Base-by-base conservation (phyloP, 2,797 vertebrate genomes). In the Spinus pinus region DNA sequence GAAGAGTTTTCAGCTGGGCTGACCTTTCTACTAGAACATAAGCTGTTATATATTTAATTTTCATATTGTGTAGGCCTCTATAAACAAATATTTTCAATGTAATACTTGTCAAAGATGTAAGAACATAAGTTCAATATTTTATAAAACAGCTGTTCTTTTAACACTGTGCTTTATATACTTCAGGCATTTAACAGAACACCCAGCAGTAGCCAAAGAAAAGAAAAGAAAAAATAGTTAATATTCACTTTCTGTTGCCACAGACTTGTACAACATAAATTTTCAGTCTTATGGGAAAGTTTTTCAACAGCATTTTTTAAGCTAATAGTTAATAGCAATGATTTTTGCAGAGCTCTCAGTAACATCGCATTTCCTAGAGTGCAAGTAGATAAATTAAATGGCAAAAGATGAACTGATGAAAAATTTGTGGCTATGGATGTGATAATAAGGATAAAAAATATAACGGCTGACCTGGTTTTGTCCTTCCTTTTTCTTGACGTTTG, bases 141-240 rank as follows among this genome's bases (percentile, higher is more conserved):
- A 86, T 74, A 81, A 92, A 94, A 73, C 87, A 96, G 83, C 91
- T 96, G 94, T 80, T 91, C 56, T 94, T 94, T 88, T 73, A 91
- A 49, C n/a, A 14, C 33, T 70, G 13, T 61, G 25, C 49, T 93
- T 89, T 80, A 83, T 81, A 85, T 27, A 35, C 47, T 86, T 86
- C 70, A 74, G 77, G 20, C 57, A 58, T 88, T 94, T 90, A 81
- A 84, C 39, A 93, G 83, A 94, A 93, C 46, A 70, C 37, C 23
- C 22, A 83, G 57, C 71, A 89, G 82, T 67, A 65, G 91, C 90
- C 93, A 96, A 97, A 91, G 47, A 73, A 91, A 96, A 95, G 41
- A 85, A 88, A 93, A 85, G 21, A 87, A 94, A 96, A 92, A 81
- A 67, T 23, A 86, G 42, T 65, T 89, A 87, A 92, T 87, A 79